Conservation (phyloP, 1,140 invertebrate genomes). For the Drosophila simulans region DNA sequence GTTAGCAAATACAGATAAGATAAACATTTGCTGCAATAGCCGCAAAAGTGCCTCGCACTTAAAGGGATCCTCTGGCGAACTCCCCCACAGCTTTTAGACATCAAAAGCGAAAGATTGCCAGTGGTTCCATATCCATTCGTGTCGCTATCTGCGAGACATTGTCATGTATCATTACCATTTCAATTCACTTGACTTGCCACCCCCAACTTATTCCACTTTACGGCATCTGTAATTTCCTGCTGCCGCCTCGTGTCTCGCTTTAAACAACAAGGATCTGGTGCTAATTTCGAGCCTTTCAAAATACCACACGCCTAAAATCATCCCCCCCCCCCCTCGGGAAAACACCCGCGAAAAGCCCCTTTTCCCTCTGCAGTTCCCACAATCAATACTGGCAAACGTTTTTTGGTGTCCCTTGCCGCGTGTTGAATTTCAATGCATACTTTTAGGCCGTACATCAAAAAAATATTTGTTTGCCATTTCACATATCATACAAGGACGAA, state of each 20-base stretch:
- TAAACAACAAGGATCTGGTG: slow-evolving; percentile 71
- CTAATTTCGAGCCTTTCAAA: slow-evolving; percentile 66
- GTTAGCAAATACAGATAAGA: slow-evolving; percentile 6
- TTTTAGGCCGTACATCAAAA: slow-evolving; percentile 66
- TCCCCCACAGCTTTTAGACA: not conserved
- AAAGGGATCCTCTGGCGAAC: slow-evolving; percentile 19
- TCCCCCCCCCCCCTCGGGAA: not conserved
- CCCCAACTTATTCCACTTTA: slow-evolving; percentile 37
- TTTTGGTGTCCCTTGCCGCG: slow-evolving; percentile 53
- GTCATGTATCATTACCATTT: slow-evolving; percentile 61
- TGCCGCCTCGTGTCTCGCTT: slow-evolving; percentile 42
- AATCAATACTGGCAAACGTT: slow-evolving; percentile 41
- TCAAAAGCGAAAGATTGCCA: slow-evolving; percentile 32
- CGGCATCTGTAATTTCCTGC: slow-evolving; percentile 40
- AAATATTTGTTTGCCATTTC: slow-evolving; percentile 78
- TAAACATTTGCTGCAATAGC: slow-evolving; percentile 18
- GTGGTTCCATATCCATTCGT: not conserved
- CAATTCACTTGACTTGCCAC: slow-evolving; percentile 52
- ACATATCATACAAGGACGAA: slow-evolving; percentile 47
- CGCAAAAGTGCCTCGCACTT: slow-evolving; percentile 25
- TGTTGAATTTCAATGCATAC: slow-evolving; percentile 82
- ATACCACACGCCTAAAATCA: slow-evolving; percentile 19
- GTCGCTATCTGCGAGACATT: slow-evolving; percentile 30
- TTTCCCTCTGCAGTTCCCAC: slow-evolving; percentile 10
- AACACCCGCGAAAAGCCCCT: not conserved